A percentile compares a stretch with the other conserved stretches of the same genome.
These are phyloP conservation scores for Rhynchotus rufescens DNA, from an alignment of 2,797 vertebrate species.

Conservation along the genomic window DNA sequence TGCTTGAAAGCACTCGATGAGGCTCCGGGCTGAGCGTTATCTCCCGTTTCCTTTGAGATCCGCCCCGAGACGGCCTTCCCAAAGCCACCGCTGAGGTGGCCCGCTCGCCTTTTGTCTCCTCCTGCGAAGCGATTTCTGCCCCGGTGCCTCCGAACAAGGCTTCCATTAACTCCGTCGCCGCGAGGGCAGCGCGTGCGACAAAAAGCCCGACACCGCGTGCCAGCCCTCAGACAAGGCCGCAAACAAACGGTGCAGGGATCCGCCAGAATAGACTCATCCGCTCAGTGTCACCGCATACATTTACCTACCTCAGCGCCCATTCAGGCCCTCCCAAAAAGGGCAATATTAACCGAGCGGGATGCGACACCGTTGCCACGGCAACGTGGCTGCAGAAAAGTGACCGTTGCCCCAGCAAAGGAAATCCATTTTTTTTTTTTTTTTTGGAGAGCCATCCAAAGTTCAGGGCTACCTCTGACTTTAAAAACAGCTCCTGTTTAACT, in stretches of 20 bases:
- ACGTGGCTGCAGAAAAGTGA: constrained; percentile 80
- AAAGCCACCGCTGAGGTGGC: constrained; percentile 86
- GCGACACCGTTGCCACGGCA: constrained; percentile 89
- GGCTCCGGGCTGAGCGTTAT: constrained; percentile 64
- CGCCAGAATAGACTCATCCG: constrained; percentile 97
- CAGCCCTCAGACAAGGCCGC: constrained; percentile 95
- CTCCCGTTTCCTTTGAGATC: constrained; percentile 83
- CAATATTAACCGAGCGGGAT: constrained; percentile 86
- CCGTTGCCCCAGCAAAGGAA: constrained; percentile 75
- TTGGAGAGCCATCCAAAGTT: background rate
- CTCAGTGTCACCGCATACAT: constrained; percentile 98
- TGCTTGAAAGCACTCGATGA: constrained; percentile 75
- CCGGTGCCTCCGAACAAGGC: constrained; percentile 91
- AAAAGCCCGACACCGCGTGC: constrained; percentile 90
- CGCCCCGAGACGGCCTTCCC: constrained; percentile 80
- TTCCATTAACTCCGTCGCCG: constrained; percentile 95
- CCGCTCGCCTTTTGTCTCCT: constrained; percentile 83
- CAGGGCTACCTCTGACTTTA: background rate
- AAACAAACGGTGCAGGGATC: constrained; percentile 96
- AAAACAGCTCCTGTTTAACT: background rate
- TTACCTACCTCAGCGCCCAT: constrained; percentile 98
- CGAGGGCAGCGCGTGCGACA: constrained; percentile 90
- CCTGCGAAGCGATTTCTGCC: constrained; percentile 91
- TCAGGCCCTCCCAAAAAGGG: constrained; percentile 85
- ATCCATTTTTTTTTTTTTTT: constrained; percentile 3